A percentile compares a stretch with the other conserved stretches of the same genome.
Evolutionary conservation across 2,888 invertebrate species (phyloP).

Genomic region (Autographa gamma): DNA sequence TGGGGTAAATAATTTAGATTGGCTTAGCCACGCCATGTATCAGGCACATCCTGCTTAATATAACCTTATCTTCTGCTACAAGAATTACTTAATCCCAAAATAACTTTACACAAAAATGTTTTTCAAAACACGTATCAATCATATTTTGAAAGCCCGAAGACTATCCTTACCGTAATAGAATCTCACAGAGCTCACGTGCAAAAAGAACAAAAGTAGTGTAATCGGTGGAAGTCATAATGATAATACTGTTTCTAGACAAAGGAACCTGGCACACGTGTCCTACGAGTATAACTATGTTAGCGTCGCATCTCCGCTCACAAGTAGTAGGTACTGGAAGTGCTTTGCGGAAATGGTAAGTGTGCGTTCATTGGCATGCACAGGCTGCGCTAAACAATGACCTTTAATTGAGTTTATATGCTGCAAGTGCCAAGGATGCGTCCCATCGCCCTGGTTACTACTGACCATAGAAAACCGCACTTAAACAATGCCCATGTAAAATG

Average conservation of each 20-base stretch:
- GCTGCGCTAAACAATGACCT: slow-evolving; percentile 57
- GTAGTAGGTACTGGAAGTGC: slow-evolving; percentile 47
- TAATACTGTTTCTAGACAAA: neutral
- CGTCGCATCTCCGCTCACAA: neutral
- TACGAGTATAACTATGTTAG: neutral
- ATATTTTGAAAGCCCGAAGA: too few relatives aligned
- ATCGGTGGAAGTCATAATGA: neutral
- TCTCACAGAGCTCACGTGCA: too few relatives aligned
- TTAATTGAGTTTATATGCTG: slow-evolving; percentile 56
- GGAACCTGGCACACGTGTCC: neutral
- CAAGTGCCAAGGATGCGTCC: slow-evolving; percentile 47
- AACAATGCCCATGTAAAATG: neutral
- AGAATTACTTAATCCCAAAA: too few relatives aligned
- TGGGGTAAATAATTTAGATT: too few relatives aligned
- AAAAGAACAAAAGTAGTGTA: too few relatives aligned
- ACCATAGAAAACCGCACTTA: slow-evolving; percentile 10
- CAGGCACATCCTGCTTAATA: too few relatives aligned
- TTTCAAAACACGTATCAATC: too few relatives aligned
- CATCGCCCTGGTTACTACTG: slow-evolving; percentile 16
- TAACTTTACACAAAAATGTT: too few relatives aligned
- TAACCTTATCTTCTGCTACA: too few relatives aligned
- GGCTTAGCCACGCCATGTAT: too few relatives aligned
- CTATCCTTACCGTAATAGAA: too few relatives aligned
- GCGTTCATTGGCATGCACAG: slow-evolving; percentile 59
- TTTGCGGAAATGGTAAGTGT: slow-evolving; percentile 58